Percentiles rank a stretch among this genome's conserved stretches.
Conservation (phyloP, 2,113 vertebrate genomes). For the Malaclemys terrapin region DNA sequence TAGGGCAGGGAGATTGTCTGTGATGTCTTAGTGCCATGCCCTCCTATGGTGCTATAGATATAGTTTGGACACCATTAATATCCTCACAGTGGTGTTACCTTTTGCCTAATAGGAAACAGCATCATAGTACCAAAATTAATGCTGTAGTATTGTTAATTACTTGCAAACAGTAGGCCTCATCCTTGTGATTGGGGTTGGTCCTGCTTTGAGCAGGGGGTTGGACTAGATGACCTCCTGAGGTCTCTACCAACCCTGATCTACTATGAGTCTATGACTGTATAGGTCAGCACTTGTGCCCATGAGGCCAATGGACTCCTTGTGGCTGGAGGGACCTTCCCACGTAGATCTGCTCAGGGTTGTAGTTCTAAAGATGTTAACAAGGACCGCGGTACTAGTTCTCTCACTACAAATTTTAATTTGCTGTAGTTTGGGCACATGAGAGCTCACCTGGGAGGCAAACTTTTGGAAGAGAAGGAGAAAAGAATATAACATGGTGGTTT, state of each 20-base stretch:
- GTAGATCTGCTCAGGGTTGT: neutral
- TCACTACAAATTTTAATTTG: neutral
- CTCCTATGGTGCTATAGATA: neutral
- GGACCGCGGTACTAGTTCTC: neutral
- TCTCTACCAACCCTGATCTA: too few species aligned
- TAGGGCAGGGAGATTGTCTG: accelerated
- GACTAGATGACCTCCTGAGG: too few species aligned
- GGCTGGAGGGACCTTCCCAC: neutral
- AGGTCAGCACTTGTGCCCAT: neutral
- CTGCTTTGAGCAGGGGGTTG: too few species aligned
- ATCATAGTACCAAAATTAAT: neutral
- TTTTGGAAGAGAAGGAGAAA: conserved; percentile 27
- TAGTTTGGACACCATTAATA: accelerated
- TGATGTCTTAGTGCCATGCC: accelerated
- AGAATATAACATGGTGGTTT: neutral
- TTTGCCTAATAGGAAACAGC: neutral
- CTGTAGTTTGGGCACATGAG: neutral
- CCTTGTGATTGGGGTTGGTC: too few species aligned
- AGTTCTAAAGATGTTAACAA: too few species aligned
- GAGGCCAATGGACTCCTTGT: accelerated
- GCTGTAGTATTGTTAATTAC: neutral
- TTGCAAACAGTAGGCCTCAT: accelerated
- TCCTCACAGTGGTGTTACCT: accelerated
- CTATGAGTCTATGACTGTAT: too few species aligned
- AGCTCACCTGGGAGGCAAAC: neutral